phyloP scores from a whole-genome alignment of 2,797 vertebrate genomes.

The Sebastes itinus region DNA sequence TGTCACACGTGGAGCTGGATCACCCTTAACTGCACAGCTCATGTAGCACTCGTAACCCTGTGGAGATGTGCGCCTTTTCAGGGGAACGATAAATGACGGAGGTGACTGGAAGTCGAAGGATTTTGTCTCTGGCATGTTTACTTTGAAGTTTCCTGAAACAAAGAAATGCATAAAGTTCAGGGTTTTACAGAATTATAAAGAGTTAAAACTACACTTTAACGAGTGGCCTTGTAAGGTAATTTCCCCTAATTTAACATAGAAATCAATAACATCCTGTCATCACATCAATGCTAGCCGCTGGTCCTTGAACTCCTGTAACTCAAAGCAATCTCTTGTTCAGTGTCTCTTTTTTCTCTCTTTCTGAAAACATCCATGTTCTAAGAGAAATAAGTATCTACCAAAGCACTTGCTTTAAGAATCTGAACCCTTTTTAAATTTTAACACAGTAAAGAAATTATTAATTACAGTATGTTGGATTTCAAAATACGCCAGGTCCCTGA shows the following conservation, averaged over 20 bases:
- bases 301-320: background rate
- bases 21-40: constrained; percentile 89
- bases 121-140: constrained; percentile 59
- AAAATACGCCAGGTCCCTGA: background rate
- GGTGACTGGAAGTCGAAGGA: constrained; percentile 71
- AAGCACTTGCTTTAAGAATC: background rate
- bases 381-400: background rate
- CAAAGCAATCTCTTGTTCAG: background rate
- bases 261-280: background rate
- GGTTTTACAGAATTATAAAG: background rate
- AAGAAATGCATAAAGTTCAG: constrained; percentile 1
- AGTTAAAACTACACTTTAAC: background rate
- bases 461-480: background rate
- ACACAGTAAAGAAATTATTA: background rate
- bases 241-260: background rate
- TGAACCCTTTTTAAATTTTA: background rate
- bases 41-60: constrained; percentile 88
- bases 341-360: background rate
- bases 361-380: background rate
- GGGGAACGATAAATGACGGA: constrained; percentile 83
- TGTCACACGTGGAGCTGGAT: constrained; percentile 84
- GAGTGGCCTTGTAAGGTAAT: background rate
- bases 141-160: constrained; percentile 68
- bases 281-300: background rate
- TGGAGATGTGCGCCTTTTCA: constrained; percentile 84